Evolutionary conservation across 2,797 vertebrate species (phyloP), one percentile per base, ranked within the genome.

Genomic region (Pelodytes ibericus): DNA sequence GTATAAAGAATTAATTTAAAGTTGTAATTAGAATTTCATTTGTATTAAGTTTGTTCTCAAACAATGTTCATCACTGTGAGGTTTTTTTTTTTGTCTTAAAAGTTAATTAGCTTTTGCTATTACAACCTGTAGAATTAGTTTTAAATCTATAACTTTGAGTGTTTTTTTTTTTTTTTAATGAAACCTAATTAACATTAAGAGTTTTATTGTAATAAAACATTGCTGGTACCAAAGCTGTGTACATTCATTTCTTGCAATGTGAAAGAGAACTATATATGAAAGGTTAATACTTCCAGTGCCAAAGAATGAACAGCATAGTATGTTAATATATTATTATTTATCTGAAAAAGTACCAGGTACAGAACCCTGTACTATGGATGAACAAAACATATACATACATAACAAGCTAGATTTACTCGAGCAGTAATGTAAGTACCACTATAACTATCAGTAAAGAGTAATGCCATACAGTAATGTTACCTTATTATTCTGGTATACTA

Each of bases 11-110:
- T 36, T 36, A 27, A n/a, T 39, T 62, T 62, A 15, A 36, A 22
- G n/a, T 22, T 31, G 31, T 62, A 62, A 62, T 62, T 62, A 62
- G 31, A 33, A 11, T n/a, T 62, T 4, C 31, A 20, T 60, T 59
- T 22, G 36, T 33, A 24, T 22, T 5, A 30, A 3, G 25, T 24
- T 5, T 62, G n/a, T 53, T 53, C 49, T 53, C 15, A 62, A 53
- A 11, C 49, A 53, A 9, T 62, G 39, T 62, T 33, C 60, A 62
- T 62, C 39, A 56, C n/a, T 13, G 16, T 18, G 29, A 30, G 27
- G 16, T 27, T 31, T 58, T 31, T 31, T 27, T 31, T 58, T 31
- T 31, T 18, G 58, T 4, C 16, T 60, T 31, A n/a, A 31, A 60
- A 16, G 18, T 60, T 60, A 60, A 31, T 31, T 60, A 60, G 16